A percentile compares a stretch with the other conserved stretches of the same genome.
Evolutionary conservation across 1,140 invertebrate genomes (phyloP).

Genomic region (Hylaeus volcanicus): DNA sequence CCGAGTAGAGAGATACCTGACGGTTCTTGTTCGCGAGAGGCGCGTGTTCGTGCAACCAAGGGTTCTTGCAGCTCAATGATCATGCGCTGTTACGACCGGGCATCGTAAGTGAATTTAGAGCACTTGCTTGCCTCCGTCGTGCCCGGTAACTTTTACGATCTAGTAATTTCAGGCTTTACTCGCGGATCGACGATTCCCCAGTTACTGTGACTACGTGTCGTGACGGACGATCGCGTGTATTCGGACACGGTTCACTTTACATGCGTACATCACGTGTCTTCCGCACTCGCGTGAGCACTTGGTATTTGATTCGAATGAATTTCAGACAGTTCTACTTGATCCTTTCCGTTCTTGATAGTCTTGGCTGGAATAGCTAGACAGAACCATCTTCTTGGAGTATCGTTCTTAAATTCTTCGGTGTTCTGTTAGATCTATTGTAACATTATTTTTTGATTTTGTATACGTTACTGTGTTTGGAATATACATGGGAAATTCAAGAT

Average conservation of each 20-base stretch:
- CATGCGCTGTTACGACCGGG: neutral
- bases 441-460: too few species aligned
- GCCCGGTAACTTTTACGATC: conserved; percentile 39
- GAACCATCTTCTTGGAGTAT: too few species aligned
- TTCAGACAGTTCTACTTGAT: too few species aligned
- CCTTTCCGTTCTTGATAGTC: too few species aligned
- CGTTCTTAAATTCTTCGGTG: too few species aligned
- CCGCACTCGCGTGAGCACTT: conserved; percentile 1
- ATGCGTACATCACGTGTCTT: conserved; percentile 31
- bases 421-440: too few species aligned
- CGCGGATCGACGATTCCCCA: conserved; percentile 20
- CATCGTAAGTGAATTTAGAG: conserved; percentile 26
- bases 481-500: too few species aligned
- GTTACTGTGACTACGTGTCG: conserved; percentile 35
- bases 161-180: conserved; percentile 27
- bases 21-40: conserved; percentile 1
- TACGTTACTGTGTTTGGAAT: too few species aligned
- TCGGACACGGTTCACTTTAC: conserved; percentile 12
- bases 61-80: conserved; percentile 8
- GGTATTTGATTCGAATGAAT: neutral
- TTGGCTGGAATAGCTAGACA: too few species aligned
- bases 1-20: neutral
- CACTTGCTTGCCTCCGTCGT: neutral
- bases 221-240: conserved; percentile 44
- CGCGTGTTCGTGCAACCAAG: conserved; percentile 5